Conservation (phyloP, 2,888 invertebrate species). For the Dendrolimus houi region DNA sequence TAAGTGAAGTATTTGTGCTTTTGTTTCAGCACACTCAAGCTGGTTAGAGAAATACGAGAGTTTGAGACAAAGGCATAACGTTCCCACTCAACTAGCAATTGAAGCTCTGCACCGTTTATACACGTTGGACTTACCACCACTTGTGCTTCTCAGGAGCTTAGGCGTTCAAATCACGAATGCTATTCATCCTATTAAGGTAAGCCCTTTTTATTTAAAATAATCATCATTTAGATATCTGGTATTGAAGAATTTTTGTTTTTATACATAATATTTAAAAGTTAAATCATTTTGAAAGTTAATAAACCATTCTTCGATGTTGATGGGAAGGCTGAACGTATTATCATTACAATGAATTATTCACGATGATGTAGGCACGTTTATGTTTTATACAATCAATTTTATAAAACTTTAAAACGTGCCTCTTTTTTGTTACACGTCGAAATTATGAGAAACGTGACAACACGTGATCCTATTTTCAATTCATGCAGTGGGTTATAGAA, state of each 20-base stretch:
- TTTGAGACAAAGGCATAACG: slow-evolving; percentile 87
- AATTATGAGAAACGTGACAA: too few species aligned
- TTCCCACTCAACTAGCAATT: slow-evolving; percentile 91
- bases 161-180: slow-evolving; percentile 89
- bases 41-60: slow-evolving; percentile 91
- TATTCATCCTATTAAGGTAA: slow-evolving; percentile 84
- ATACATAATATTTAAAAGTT: too few species aligned
- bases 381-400: too few species aligned
- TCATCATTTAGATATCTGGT: neutral
- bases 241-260: neutral
- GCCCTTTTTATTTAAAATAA: slow-evolving; percentile 1
- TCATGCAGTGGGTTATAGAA: too few species aligned
- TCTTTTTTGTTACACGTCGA: too few species aligned
- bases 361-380: too few species aligned
- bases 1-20: neutral
- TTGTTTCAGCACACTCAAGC: slow-evolving; percentile 76
- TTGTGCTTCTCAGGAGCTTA: slow-evolving; percentile 87
- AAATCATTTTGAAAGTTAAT: too few species aligned
- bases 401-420: too few species aligned
- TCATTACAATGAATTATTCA: too few species aligned
- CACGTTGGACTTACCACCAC: slow-evolving; percentile 81
- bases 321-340: too few species aligned
- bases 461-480: too few species aligned
- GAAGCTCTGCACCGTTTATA: slow-evolving; percentile 93
- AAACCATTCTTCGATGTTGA: too few species aligned